Percentiles rank a stretch among this genome's conserved stretches.
Evolutionary conservation across 2,113 vertebrate genomes (phyloP).

Genomic region (Agelaius phoeniceus): DNA sequence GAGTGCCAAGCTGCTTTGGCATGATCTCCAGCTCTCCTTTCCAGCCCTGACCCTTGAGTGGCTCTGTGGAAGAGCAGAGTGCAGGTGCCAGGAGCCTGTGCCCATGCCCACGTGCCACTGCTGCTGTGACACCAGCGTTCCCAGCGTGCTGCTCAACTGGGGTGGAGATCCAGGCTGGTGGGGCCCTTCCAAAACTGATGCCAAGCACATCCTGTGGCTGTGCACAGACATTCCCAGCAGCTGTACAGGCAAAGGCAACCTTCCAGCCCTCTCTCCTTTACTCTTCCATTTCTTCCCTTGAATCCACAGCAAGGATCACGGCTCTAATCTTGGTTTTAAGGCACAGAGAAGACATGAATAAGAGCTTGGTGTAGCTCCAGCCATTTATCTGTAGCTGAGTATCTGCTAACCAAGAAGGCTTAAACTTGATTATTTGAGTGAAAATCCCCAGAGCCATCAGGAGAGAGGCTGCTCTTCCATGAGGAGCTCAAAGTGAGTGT

Average conservation of each 20-base stretch:
- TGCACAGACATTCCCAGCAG: neutral
- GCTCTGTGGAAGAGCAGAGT: neutral
- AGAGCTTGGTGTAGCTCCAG: neutral
- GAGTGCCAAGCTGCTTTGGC: neutral
- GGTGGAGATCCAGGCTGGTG: neutral
- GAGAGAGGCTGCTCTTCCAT: neutral
- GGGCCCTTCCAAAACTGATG: neutral
- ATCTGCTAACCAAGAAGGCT: neutral
- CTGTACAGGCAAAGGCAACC: neutral
- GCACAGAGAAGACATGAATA: neutral
- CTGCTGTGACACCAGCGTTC: neutral
- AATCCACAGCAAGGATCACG: neutral
- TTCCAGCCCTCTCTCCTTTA: neutral
- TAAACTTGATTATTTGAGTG: neutral
- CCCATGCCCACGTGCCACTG: fast-evolving
- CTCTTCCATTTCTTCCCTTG: neutral
- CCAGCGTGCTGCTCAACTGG: neutral
- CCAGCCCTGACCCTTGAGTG: neutral
- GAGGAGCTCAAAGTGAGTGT: neutral
- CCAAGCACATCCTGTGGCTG: neutral
- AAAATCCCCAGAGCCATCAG: neutral
- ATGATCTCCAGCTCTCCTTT: neutral
- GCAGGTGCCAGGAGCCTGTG: neutral
- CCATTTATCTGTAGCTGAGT: neutral
- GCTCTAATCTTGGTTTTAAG: neutral